Evolutionary conservation across 2,797 vertebrate species (phyloP).

Genomic region (Schizopygopsis malacanthus): DNA sequence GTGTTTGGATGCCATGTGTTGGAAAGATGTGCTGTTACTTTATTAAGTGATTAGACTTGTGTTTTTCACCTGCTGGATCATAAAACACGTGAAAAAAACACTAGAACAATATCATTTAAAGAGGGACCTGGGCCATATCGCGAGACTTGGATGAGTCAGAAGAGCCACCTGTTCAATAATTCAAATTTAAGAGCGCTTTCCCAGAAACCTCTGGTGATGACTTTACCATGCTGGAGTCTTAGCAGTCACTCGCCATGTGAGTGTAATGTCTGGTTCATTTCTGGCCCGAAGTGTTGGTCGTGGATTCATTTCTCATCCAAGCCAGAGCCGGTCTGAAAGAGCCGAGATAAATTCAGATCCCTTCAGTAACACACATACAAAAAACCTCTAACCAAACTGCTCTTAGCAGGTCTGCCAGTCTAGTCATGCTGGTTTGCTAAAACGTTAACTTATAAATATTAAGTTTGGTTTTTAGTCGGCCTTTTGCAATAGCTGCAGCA

Average conservation of each 20-base stretch:
- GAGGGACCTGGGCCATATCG: neutral
- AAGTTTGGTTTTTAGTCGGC: neutral
- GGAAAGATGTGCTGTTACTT: neutral
- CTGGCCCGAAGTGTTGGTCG: neutral
- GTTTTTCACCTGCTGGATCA: neutral
- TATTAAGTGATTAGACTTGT: neutral
- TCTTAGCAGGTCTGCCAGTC: neutral
- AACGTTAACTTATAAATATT: neutral
- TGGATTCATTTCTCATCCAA: neutral
- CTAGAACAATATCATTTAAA: neutral
- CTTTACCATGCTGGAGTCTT: slow-evolving; percentile 5
- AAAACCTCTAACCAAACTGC: neutral
- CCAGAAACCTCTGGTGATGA: slow-evolving; percentile 7
- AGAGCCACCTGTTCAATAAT: slow-evolving; percentile 1
- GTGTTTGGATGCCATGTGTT: neutral
- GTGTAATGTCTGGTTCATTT: slow-evolving; percentile 23
- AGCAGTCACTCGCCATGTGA: slow-evolving; percentile 4
- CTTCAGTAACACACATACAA: neutral
- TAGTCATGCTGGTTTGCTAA: neutral
- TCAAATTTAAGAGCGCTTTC: slow-evolving; percentile 14
- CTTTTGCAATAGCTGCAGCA: neutral
- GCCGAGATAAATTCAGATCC: neutral
- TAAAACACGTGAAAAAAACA: neutral
- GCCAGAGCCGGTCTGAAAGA: neutral
- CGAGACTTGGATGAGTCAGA: neutral